phyloP scores from a whole-genome alignment of 2,797 vertebrate genomes.

The Scarus forsteni region DNA sequence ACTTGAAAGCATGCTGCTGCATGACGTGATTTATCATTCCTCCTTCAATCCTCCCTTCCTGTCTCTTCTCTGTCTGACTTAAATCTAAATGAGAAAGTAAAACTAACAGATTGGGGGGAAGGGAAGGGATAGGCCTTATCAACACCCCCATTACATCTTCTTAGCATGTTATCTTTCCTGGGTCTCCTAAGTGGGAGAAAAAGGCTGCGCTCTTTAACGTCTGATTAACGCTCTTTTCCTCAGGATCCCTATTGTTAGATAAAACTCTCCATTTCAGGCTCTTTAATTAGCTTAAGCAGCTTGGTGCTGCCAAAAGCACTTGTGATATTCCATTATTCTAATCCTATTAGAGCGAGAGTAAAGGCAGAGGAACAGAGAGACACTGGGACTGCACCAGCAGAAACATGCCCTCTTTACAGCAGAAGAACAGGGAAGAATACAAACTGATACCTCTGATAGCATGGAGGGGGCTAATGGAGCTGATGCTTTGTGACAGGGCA shows the following conservation, averaged over 20 bases:
- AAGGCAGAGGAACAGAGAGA: conserved; percentile 48
- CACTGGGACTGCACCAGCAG: conserved; percentile 17
- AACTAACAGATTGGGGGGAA: conserved; percentile 25
- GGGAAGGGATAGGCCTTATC: conserved; percentile 31
- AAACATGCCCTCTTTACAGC: conserved; percentile 8
- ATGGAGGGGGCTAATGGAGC: neutral
- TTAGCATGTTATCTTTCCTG: conserved; percentile 53
- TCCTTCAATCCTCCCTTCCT: conserved; percentile 35
- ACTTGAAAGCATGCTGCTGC: conserved; percentile 4
- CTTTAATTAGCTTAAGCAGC: conserved; percentile 76
- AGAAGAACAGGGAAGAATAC: conserved; percentile 6
- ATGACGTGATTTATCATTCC: conserved; percentile 20
- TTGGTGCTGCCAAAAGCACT: conserved; percentile 62
- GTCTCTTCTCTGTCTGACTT: conserved; percentile 9
- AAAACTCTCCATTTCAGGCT: conserved; percentile 57
- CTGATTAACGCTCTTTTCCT: conserved; percentile 52
- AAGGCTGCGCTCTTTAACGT: conserved; percentile 28
- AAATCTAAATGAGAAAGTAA: conserved; percentile 33
- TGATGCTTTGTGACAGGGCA: conserved; percentile 17
- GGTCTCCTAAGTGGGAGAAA: conserved; percentile 21
- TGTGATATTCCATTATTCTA: conserved; percentile 78
- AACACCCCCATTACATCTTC: conserved; percentile 40
- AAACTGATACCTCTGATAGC: conserved; percentile 7
- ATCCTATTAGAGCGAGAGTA: conserved; percentile 72
- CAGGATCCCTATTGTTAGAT: conserved; percentile 51